phyloP scores from a whole-genome alignment of 2,888 invertebrate species.

The Drosophila longiperda region DNA sequence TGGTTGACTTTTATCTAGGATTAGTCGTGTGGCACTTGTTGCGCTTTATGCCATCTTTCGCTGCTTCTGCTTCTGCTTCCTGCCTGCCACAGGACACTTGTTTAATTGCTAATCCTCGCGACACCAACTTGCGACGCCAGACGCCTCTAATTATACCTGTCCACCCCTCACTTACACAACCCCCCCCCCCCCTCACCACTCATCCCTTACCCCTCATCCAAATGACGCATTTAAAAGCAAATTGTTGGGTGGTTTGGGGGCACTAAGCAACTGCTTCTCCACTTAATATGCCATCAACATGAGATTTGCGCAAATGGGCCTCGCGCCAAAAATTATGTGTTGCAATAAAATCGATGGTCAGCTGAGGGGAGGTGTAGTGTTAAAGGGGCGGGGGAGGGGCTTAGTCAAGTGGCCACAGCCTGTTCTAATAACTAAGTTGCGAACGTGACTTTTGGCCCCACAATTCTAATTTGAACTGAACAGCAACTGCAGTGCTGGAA shows the following conservation, averaged over 20 bases:
- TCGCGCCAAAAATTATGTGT: slow-evolving; percentile 71
- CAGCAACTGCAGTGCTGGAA: slow-evolving; percentile 1
- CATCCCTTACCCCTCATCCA: not conserved
- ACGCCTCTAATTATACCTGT: slow-evolving; percentile 72
- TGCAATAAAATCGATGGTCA: slow-evolving; percentile 76
- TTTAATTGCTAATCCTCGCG: slow-evolving; percentile 77
- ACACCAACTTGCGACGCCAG: slow-evolving; percentile 45
- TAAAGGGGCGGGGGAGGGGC: not conserved
- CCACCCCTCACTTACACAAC: not conserved
- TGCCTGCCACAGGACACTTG: slow-evolving; percentile 60
- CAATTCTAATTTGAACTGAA: slow-evolving; percentile 68
- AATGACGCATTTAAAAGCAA: slow-evolving; percentile 71
- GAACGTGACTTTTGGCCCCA: slow-evolving; percentile 71
- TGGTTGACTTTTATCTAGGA: slow-evolving; percentile 45
- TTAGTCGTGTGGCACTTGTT: slow-evolving; percentile 73
- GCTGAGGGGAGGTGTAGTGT: not conserved
- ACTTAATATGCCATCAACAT: slow-evolving; percentile 81
- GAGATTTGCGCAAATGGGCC: slow-evolving; percentile 77
- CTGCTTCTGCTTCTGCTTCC: not conserved
- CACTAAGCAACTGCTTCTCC: slow-evolving; percentile 23
- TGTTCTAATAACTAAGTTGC: slow-evolving; percentile 71
- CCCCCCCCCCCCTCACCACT: not conserved
- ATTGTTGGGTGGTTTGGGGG: slow-evolving; percentile 43
- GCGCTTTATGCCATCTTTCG: slow-evolving; percentile 36
- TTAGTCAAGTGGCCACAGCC: slow-evolving; percentile 20